Base-by-base conservation (phyloP, 2,797 vertebrate genomes). In the Cirrhinus molitorella region DNA sequence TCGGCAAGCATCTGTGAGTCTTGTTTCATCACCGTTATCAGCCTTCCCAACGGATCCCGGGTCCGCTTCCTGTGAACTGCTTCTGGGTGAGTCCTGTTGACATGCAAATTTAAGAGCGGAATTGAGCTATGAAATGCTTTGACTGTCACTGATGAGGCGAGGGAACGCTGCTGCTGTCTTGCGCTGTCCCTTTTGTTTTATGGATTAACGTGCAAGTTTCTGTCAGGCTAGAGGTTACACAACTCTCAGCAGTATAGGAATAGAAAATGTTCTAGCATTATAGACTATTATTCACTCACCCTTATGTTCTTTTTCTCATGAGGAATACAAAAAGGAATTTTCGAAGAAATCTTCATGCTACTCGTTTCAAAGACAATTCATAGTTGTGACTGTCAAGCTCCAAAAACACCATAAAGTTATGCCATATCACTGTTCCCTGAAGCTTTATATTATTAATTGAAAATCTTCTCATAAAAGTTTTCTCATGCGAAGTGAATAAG, bases 1-100 rank as follows among this genome's bases (percentile, higher is more conserved):
- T 43, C 78, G 55, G 78, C 23, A 55, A 80, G 49, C 61, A 55
- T 80, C 78, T 80, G 78, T 19, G 45, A 79, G 25, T 79, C 61
- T 77, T 2, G 25, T 57, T 66, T 55, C 74, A 81, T 37, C 79
- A 17, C 71, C 1, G 40, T 59, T 75, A 51, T 66, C 57, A 77
- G 47, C n/a, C 70, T 40, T 82, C 79, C 49, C 31, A 23, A 34
- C 1, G 47, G 49, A 57, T 21, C 10, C 11, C 12, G 16, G 63
- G 40, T 75, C 71, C 45, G 5, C 40, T 57, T 75, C 65, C 81
- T 61, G 65, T 17, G 25, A 68, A 68, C 61, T 47, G 67, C 74
- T 81, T 68, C 55, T 49, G 21, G 28, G 45, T 66, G 16, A 45
- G 55, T 45, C 40, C 23, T 14, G 19, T 68, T 80, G 63, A 70